A percentile compares a stretch with the other conserved stretches of the same genome.
phyloP scores from a whole-genome alignment of 1,140 invertebrate genomes.

The Adelges cooleyi region DNA sequence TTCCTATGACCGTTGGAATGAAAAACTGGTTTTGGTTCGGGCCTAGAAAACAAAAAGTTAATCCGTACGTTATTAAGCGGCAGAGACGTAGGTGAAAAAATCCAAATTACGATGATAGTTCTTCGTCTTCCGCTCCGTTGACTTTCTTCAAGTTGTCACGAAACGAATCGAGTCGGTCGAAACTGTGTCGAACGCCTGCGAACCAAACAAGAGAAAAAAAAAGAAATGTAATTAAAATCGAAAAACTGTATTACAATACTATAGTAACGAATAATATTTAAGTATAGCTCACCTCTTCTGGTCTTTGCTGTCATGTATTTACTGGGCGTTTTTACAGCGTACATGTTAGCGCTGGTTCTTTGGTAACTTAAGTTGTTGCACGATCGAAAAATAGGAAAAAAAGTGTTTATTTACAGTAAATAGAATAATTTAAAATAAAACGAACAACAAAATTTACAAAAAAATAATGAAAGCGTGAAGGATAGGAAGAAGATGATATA shows the following conservation, averaged over 20 bases:
- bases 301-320: constrained; percentile 23
- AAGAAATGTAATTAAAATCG: neutral
- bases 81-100: neutral
- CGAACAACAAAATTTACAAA: neutral
- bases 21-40: constrained; percentile 18
- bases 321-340: constrained; percentile 19
- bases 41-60: neutral
- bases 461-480: neutral
- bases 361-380: too few species aligned
- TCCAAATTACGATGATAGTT: neutral
- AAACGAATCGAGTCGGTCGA: constrained; percentile 15
- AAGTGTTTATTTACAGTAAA: too few species aligned
- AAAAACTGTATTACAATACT: too few species aligned
- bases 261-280: neutral
- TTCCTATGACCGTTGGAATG: constrained; percentile 16
- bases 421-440: neutral
- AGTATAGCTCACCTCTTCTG: constrained; percentile 9
- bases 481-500: too few species aligned
- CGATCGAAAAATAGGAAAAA: too few species aligned
- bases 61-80: neutral
- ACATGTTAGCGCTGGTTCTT: too few species aligned
- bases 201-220: neutral
- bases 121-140: constrained; percentile 15
- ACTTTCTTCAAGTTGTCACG: constrained; percentile 10
- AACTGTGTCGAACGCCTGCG: constrained; percentile 16